Base-by-base conservation (phyloP, 2,888 invertebrate genomes). In the Branchinecta sandiegonensis region DNA sequence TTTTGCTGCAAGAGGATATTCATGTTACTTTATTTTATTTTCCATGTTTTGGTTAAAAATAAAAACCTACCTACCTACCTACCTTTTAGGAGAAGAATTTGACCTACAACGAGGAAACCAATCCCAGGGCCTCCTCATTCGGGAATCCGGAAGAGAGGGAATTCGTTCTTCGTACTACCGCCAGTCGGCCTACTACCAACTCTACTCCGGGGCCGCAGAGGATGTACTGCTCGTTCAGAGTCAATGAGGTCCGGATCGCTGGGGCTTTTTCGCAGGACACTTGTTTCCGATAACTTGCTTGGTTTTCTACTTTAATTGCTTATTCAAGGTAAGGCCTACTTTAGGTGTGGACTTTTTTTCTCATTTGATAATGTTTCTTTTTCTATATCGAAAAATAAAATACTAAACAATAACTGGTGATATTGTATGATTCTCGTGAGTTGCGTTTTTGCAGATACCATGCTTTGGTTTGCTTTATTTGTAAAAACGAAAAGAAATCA, bases 241-340 rank as follows among this genome's bases (percentile, higher is more conserved):
- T 83, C 63, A 84, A 86, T 67, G 84, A 86, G 71, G 84, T 88
- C 74, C 79, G 88, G 71, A 77, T 90, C 66, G 86, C 86, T 69
- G 89, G 89, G 7, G 88, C 88, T n/a, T 90, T 90, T 76, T 84
- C 88, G 0, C 84, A 86, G 73, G 89, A 89, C 75, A 86, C 86
- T 0, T 83, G 84, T 66, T 89, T 89, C 76, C 79, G 73, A 66
- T 75, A 72, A 69, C 23, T 46, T 23, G n/a, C n/a, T 56, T 5
- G 56, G n/a, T 56, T 56, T 56, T n/a, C 56, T 56, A 56, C 14
- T 56, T n/a, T 14, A 56, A 14, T 6, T n/a, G 56, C 56, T 56
- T 56, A 56, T 37, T 37, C 6, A 5, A 37, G 37, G 37, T 37
- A 37, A 37, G 37, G 37, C 6, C 6, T 37, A 37, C 6, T 37